Base-by-base conservation (phyloP, 2,888 invertebrate genomes). In the Adela reaumurella region DNA sequence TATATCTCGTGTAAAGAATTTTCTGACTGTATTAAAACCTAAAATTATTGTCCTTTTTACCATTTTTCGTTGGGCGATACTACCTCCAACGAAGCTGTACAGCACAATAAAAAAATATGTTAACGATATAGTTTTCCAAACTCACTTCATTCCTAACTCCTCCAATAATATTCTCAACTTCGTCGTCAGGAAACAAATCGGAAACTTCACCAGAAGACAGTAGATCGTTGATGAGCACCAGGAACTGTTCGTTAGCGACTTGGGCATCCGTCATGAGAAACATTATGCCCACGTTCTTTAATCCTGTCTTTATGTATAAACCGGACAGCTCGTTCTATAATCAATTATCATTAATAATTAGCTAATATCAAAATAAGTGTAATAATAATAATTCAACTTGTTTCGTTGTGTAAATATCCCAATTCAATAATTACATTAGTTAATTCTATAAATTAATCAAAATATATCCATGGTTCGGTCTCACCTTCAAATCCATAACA, bases 251-350 rank as follows among this genome's bases (percentile, higher is more conserved):
- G 43, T 94, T 91, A 0, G 94, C 88, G 0, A 97, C 88, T 70
- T 97, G 96, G 0, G 94, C 91, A 66, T 97, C 97, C 0, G 95
- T 94, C 91, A 97, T 92, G 17, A 97, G 68, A 68, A 95, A 96
- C 52, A 94, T 87, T 44, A 87, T 89, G 16, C 90, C 89, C 3
- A 93, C 84, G 59, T 85, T 88, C 68, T 95, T 96, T 42, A 95
- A 64, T 0, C 95, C 97, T 1, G 92, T 85, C 68, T 94, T 96
- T 46, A 90, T 66, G 65, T 96, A 96, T n/a, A 96, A n/a, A n/a
- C n/a, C n/a, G n/a, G n/a, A n/a, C n/a, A n/a, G n/a, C n/a, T n/a
- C n/a, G n/a, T n/a, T n/a, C n/a, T n/a, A n/a, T n/a, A n/a, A n/a
- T n/a, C n/a, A n/a, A n/a, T n/a, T n/a, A n/a, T n/a, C n/a, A n/a